These are phyloP conservation scores for Carabus problematicus DNA, from an alignment of 2,888 invertebrate species.

Conservation along the genomic window DNA sequence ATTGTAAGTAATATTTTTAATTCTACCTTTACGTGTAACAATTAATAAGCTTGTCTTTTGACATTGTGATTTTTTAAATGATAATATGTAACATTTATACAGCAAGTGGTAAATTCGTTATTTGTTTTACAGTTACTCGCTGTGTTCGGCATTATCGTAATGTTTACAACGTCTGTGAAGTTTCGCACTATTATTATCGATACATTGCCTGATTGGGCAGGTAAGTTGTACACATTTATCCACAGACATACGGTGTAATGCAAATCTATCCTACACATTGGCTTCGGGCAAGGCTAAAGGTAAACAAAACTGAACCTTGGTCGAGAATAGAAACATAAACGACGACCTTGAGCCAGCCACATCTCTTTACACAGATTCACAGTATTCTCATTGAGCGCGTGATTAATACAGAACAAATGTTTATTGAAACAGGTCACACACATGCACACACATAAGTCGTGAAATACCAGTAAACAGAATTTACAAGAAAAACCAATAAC, in stretches of 20 bases:
- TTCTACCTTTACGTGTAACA: slow-evolving; percentile 9
- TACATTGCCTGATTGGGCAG: slow-evolving; percentile 71
- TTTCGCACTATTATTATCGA: slow-evolving; percentile 82
- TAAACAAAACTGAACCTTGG: slow-evolving; percentile 32
- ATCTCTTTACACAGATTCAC: too few relatives aligned
- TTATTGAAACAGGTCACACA: too few relatives aligned
- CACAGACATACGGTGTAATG: neutral
- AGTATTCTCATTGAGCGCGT: too few relatives aligned
- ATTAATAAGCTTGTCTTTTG: slow-evolving; percentile 11
- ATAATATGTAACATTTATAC: neutral
- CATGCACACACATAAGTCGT: too few relatives aligned
- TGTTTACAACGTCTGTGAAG: slow-evolving; percentile 71
- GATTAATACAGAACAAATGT: too few relatives aligned
- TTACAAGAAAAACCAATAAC: too few relatives aligned
- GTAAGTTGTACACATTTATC: slow-evolving; percentile 52
- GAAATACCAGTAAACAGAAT: too few relatives aligned
- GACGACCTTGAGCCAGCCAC: slow-evolving; percentile 10
- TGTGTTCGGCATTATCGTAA: slow-evolving; percentile 71
- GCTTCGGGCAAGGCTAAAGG: slow-evolving; percentile 15
- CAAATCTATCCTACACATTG: neutral
- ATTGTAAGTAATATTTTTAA: slow-evolving; percentile 65
- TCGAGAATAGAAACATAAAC: slow-evolving; percentile 28
- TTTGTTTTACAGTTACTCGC: slow-evolving; percentile 65
- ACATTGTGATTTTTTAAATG: slow-evolving; percentile 12
- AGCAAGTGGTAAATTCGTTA: slow-evolving; percentile 5